Percentiles rank a stretch among this genome's conserved stretches.
Conservation (phyloP, 2,113 vertebrate genomes). For the Hiodon tergisus region DNA sequence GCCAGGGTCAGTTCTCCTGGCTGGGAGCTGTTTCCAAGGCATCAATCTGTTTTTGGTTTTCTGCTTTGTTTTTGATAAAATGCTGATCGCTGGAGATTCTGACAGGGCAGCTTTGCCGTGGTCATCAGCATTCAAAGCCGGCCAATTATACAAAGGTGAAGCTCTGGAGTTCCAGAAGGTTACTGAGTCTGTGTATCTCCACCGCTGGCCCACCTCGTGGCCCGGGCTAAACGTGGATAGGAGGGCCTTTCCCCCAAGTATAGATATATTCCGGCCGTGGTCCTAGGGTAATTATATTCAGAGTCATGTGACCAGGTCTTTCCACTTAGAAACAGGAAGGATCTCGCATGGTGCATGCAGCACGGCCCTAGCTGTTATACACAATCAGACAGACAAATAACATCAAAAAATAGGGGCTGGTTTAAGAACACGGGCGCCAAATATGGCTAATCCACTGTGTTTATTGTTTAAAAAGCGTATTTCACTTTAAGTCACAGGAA, state of each 20-base stretch:
- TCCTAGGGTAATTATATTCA: constrained; percentile 74
- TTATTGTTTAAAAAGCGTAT: too few relatives aligned
- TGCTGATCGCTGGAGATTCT: constrained; percentile 50
- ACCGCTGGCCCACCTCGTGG: constrained; percentile 71
- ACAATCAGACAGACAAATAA: background rate
- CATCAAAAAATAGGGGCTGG: background rate
- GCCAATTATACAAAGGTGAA: constrained; percentile 79
- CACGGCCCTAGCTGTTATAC: too few relatives aligned
- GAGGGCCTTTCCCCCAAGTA: constrained; percentile 73
- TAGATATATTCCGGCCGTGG: constrained; percentile 48
- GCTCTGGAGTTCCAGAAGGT: constrained; percentile 69
- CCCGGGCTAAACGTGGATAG: constrained; percentile 69
- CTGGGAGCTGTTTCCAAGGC: background rate
- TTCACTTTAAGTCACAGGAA: too few relatives aligned
- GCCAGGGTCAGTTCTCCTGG: constrained; percentile 4
- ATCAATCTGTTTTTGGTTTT: constrained; percentile 5
- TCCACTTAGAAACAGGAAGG: background rate
- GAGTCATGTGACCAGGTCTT: constrained; percentile 7
- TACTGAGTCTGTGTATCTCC: constrained; percentile 71
- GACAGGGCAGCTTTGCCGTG: constrained; percentile 62
- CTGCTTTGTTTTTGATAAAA: constrained; percentile 34
- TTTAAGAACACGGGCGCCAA: background rate
- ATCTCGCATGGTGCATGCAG: background rate
- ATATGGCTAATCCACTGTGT: too few relatives aligned
- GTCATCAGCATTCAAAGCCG: constrained; percentile 71